Evolutionary conservation across 1,140 invertebrate genomes (phyloP).

Genomic region (Batillaria attramentaria): DNA sequence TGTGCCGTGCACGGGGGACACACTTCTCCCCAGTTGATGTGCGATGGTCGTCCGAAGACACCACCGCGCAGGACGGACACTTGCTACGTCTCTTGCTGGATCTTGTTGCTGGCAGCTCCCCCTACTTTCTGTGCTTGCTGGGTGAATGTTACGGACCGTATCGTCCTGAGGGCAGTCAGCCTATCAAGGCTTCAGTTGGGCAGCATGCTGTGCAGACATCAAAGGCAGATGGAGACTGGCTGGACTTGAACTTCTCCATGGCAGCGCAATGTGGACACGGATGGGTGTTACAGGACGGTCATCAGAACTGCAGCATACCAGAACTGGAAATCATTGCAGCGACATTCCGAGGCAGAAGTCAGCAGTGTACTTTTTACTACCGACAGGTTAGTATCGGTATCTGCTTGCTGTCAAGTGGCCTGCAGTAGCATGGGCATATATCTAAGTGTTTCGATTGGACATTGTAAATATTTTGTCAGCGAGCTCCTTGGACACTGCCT

Average conservation of each 20-base stretch:
- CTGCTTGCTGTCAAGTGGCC: not conserved
- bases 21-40: constrained; percentile 62
- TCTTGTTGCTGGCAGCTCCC: constrained; percentile 58
- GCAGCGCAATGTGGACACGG: constrained; percentile 64
- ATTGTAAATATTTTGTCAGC: too few relatives aligned
- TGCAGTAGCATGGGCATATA: not conserved
- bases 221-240: constrained; percentile 40
- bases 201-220: not conserved
- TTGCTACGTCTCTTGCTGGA: constrained; percentile 61
- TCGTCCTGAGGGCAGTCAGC: constrained; percentile 37
- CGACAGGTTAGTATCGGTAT: constrained; percentile 44
- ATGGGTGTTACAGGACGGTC: constrained; percentile 62
- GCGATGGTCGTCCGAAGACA: constrained; percentile 54
- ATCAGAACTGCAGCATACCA: constrained; percentile 63
- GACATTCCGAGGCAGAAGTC: constrained; percentile 57
- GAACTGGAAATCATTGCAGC: constrained; percentile 70
- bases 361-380: constrained; percentile 65
- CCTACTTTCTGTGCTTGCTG: constrained; percentile 68
- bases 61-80: constrained; percentile 52
- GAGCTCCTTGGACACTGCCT: too few relatives aligned
- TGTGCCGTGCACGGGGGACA: constrained; percentile 56
- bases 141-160: constrained; percentile 68
- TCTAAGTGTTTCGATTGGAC: too few relatives aligned
- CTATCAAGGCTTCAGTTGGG: not conserved
- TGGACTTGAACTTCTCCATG: constrained; percentile 63